Percentiles rank a stretch among this genome's conserved stretches.
These are phyloP conservation scores for Phymastichus coffea DNA, from an alignment of 1,140 invertebrate species.

Conservation along the genomic window DNA sequence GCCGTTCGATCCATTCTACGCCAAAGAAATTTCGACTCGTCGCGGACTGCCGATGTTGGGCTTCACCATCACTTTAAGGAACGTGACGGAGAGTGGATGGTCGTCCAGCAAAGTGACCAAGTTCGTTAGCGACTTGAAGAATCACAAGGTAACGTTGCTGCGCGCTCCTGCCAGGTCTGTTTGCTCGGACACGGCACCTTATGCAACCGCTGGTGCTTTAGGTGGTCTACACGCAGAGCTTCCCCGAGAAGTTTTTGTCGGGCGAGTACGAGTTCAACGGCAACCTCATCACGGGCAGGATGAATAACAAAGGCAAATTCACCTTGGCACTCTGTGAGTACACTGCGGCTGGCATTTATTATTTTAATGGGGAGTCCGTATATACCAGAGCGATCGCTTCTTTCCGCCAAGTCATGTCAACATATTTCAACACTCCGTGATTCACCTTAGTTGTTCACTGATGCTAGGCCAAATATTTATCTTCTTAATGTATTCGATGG, in stretches of 20 bases:
- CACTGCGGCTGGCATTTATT: too few species aligned
- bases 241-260: conserved; percentile 73
- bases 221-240: conserved; percentile 77
- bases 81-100: conserved; percentile 78
- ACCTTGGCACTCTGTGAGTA: conserved; percentile 73
- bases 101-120: conserved; percentile 72
- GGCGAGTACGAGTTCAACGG: conserved; percentile 70
- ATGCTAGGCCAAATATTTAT: too few species aligned
- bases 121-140: conserved; percentile 57
- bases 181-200: background rate
- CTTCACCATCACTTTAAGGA: conserved; percentile 69
- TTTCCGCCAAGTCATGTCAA: too few species aligned
- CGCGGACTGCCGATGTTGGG: conserved; percentile 63
- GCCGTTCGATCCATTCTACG: conserved; percentile 77
- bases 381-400: too few species aligned
- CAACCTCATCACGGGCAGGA: conserved; percentile 60
- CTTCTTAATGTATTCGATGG: too few species aligned
- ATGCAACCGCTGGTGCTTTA: too few species aligned
- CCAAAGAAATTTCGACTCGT: conserved; percentile 64
- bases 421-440: too few species aligned
- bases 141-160: conserved; percentile 43
- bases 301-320: conserved; percentile 68
- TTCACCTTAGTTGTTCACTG: too few species aligned
- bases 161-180: background rate
- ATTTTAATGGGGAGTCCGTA: too few species aligned